Evolutionary conservation across 2,797 vertebrate species (phyloP).

Genomic region (Poecilia picta): DNA sequence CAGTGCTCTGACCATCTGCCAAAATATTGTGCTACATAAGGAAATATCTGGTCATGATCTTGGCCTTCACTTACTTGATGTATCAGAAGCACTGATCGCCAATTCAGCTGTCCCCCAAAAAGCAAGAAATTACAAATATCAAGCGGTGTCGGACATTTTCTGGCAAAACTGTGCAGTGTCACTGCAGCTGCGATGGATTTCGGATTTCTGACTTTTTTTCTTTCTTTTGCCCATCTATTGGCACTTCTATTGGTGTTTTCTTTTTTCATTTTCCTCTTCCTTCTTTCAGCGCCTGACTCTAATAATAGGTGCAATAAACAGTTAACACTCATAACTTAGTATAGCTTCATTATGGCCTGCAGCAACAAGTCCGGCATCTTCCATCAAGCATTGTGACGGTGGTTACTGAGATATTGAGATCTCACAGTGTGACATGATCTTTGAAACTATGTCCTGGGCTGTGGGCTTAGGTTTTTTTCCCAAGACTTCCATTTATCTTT

Average conservation of each 20-base stretch:
- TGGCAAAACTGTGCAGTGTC: not conserved
- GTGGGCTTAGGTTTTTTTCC: not conserved
- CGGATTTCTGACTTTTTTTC: not conserved
- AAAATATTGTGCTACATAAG: not conserved
- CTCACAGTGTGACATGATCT: not conserved
- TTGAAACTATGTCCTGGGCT: not conserved
- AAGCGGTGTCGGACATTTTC: not conserved
- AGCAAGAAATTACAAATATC: not conserved
- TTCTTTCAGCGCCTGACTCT: not conserved
- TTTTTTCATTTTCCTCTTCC: not conserved
- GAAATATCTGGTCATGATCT: not conserved
- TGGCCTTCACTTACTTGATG: not conserved
- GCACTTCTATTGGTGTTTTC: not conserved
- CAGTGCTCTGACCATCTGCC: not conserved
- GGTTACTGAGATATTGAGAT: not conserved
- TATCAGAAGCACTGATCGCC: not conserved
- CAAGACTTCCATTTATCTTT: not conserved
- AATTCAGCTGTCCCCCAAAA: not conserved
- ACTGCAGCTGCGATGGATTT: not conserved
- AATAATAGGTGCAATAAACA: not conserved
- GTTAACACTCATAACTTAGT: not conserved
- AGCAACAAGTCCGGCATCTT: not conserved
- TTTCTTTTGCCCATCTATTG: not conserved
- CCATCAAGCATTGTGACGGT: not conserved
- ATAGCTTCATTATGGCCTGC: not conserved